These are phyloP conservation scores for Xerus inauris DNA, from an alignment of 2,113 vertebrate genomes.

Conservation along the genomic window DNA sequence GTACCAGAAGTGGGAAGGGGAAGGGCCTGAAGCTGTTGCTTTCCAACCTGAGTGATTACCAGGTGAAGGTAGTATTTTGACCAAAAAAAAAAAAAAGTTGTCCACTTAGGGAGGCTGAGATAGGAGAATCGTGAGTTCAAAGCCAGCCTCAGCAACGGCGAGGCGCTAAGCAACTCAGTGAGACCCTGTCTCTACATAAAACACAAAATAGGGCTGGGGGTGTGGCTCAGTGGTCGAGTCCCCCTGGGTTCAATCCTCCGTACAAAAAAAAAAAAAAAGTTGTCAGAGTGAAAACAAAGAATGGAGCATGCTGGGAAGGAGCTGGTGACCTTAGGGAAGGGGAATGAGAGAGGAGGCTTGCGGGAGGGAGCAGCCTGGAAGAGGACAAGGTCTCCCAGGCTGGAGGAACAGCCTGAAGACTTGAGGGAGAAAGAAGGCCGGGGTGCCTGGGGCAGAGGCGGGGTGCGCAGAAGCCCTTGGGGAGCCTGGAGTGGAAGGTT, in stretches of 20 bases:
- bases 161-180: too few species aligned
- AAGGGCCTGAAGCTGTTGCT: background rate
- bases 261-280: background rate
- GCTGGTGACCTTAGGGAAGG: background rate
- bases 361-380: background rate
- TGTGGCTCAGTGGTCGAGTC: too few species aligned
- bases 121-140: too few species aligned
- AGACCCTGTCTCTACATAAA: too few species aligned
- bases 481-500: background rate
- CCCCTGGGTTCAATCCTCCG: too few species aligned
- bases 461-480: accelerated
- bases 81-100: too few species aligned
- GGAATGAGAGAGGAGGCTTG: background rate
- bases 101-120: too few species aligned
- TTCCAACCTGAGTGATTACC: background rate
- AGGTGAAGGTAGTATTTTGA: background rate
- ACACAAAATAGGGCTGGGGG: too few species aligned
- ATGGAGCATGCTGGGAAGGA: background rate
- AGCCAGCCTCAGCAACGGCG: too few species aligned
- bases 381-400: background rate
- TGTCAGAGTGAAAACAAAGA: background rate
- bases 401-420: background rate
- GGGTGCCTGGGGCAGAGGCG: too few species aligned
- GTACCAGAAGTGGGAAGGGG: background rate
- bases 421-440: background rate